Conservation (phyloP, 2,113 vertebrate species). For the Garra rufa region DNA sequence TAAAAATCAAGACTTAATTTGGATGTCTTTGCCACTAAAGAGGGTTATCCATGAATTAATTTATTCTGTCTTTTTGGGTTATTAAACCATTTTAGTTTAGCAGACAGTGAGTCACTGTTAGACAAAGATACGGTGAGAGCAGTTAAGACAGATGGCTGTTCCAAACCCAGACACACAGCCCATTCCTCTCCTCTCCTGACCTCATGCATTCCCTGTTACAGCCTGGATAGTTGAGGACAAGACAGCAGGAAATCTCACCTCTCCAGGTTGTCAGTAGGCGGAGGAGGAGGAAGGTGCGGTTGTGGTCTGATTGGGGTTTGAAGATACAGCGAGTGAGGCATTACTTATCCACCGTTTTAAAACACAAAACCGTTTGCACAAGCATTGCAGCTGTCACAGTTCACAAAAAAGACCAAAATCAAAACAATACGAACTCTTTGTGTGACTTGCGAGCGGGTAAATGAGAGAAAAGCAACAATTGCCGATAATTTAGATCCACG, state of each 20-base stretch:
- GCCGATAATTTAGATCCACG: conserved; percentile 54
- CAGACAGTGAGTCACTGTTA: conserved; percentile 37
- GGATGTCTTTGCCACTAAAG: conserved; percentile 77
- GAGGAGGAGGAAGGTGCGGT: conserved; percentile 35
- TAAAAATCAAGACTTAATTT: conserved; percentile 57
- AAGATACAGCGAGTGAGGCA: conserved; percentile 49
- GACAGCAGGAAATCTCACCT: conserved; percentile 14
- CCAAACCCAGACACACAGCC: conserved; percentile 45
- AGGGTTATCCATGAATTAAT: conserved; percentile 58
- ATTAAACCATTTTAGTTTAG: conserved; percentile 26
- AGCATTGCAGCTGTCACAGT: conserved; percentile 45
- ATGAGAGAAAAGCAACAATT: conserved; percentile 49
- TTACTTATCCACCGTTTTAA: conserved; percentile 33
- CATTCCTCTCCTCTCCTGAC: not conserved
- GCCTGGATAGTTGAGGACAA: conserved; percentile 10
- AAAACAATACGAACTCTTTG: conserved; percentile 45
- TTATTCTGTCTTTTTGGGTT: conserved; percentile 28
- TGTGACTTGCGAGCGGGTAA: conserved; percentile 46
- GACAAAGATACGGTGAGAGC: conserved; percentile 45
- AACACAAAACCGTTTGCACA: conserved; percentile 50
- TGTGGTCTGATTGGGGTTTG: conserved; percentile 47
- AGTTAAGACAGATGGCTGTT: conserved; percentile 50
- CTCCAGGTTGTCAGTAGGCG: conserved; percentile 23
- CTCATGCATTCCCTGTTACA: not conserved
- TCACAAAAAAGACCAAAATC: conserved; percentile 47